Base-by-base conservation (phyloP, 2,888 invertebrate genomes). In the Epinotia nisella region DNA sequence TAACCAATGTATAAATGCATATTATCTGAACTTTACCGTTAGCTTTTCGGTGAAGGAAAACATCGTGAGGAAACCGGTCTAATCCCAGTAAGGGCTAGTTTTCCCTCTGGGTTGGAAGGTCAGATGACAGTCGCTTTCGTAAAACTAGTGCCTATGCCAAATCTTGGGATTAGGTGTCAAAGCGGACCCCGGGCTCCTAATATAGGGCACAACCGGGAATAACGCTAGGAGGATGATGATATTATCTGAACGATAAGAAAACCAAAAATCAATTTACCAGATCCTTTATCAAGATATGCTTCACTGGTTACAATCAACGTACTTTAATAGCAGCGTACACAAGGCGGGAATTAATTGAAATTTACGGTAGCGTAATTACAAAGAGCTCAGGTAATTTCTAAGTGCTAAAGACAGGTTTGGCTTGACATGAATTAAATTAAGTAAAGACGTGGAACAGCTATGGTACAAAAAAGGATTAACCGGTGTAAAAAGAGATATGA, bases 271-370 rank as follows among this genome's bases (percentile, higher is more conserved):
- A 49, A 49, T 49, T 49, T 2, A 49, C n/a, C 49, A 49, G 49
- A 49, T 49, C 49, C 49, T 49, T 49, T 49, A 49, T 49, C 49
- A 49, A n/a, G 49, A n/a, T 49, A 49, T 49, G 49, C 29, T 10
- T 0, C 24, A 29, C 45, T 55, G 62, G 62, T 70, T 70, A 62
- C 39, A 70, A 70, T 70, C 41, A 70, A 70, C 45, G 53, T 61
- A n/a, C 51, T 53, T 69, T 51, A n/a, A 29, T 60, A 17, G 24
- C 11, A 70, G 41, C 53, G 51, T 41, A 62, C 19, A 19, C 39
- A 35, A 69, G 24, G 5, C 17, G 53, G 55, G 45, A 29, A 41
- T 24, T 29, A 49, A 62, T 62, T 45, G n/a, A 49, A 70, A 62
- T 62, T 49, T 60, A 41, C 45, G 45, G 60, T n/a, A 45, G 49